phyloP scores from a whole-genome alignment of 2,888 invertebrate genomes.

The Leptopilina syphax region DNA sequence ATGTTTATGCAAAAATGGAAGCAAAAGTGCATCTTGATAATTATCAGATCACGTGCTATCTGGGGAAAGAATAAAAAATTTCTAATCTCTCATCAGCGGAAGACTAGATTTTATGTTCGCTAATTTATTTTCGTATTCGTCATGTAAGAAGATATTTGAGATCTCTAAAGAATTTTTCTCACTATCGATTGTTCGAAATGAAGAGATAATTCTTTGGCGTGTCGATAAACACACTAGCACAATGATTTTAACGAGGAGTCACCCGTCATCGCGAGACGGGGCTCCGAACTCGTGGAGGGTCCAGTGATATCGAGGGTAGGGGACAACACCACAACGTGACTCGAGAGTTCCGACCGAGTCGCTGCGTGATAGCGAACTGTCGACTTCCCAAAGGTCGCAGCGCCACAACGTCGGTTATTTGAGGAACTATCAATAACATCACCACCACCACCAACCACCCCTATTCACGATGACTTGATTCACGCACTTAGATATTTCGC shows the following conservation, averaged over 20 bases:
- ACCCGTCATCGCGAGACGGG: conserved; percentile 37
- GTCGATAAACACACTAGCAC: background rate
- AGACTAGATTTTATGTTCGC: background rate
- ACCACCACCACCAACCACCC: background rate
- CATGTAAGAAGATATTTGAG: background rate
- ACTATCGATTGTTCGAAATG: background rate
- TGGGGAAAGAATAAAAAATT: background rate
- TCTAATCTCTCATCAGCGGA: background rate
- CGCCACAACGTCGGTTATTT: conserved; percentile 24
- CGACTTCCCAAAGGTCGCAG: conserved; percentile 19
- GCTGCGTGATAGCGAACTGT: conserved; percentile 36
- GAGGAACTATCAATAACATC: conserved; percentile 15
- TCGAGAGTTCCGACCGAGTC: conserved; percentile 31
- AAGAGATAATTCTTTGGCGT: background rate
- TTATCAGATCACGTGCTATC: background rate
- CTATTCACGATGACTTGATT: background rate
- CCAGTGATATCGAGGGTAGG: background rate
- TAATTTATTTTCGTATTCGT: no score
- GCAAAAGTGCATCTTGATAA: background rate
- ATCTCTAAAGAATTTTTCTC: background rate
- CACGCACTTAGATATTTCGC: conserved; percentile 35
- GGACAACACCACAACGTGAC: conserved; percentile 1
- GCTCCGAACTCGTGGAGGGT: conserved; percentile 20
- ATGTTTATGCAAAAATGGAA: background rate
- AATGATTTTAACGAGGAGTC: conserved; percentile 11